Base-by-base conservation (phyloP, 1,140 invertebrate species). In the Hyphantria cunea region DNA sequence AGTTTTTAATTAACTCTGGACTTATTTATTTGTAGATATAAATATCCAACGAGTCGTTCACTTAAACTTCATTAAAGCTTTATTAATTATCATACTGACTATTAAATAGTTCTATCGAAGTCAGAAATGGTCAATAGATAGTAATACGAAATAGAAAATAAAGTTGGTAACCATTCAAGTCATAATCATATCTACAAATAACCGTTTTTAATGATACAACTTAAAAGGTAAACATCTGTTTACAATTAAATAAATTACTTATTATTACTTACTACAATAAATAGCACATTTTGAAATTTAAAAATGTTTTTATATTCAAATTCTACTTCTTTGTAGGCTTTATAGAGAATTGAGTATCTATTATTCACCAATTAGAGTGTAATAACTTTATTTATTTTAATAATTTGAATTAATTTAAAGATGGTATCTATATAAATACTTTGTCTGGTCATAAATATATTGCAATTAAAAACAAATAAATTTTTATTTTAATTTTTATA, bases 1-100 rank as follows among this genome's bases (percentile, higher is more conserved):
- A 17, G 7, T 8, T 55, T 45, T 55, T 47, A 55, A 55, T 55
- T 33, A 55, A 33, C 13, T 55, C 14, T 31, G 39, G 31, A 25
- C 17, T 44, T 12, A 55, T 55, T 47, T 25, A 25, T 25, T 17
- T 10, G 10, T 17, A 44, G 41, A 3, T 25, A 47, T 47, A 47
- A 47, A 47, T 25, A 25, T 47, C 14, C 6, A 47, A 47, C 9
- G 45, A 17, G 6, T 9, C 17, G 6, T 17, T 25, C 45, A 10
- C 8, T 47, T 25, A 47, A 8, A 12, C 41, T 34, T 33, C 41
- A 45, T 45, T 55, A 44, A 47, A 13, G 17, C 15, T 49, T 31
- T 48, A 25, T 31, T 48, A 39, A 48, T 48, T 15, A 32, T 11
- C 54, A 37, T 11, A 12, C 17, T 32, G 17, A 53, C 37, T 31